A percentile compares a stretch with the other conserved stretches of the same genome.
Evolutionary conservation across 2,797 vertebrate species (phyloP).

Genomic region (Garrulus glandarius): DNA sequence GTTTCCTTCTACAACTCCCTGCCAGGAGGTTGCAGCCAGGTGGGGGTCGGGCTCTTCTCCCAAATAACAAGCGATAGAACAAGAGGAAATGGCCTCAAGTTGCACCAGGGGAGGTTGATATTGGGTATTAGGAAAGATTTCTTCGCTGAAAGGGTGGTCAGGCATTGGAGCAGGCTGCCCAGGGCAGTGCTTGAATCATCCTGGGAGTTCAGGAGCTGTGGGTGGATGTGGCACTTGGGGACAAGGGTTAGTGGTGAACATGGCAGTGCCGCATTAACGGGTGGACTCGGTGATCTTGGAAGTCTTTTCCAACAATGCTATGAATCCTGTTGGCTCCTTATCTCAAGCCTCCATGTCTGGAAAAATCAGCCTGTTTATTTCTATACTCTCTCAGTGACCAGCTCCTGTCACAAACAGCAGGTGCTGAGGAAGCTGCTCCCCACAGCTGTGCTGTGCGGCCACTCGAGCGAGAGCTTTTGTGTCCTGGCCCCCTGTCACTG

Average conservation of each 20-base stretch:
- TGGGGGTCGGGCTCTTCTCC: background rate
- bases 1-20: background rate
- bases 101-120: background rate
- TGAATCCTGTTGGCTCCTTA: background rate
- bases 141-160: background rate
- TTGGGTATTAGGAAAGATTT: background rate
- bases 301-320: fast-evolving
- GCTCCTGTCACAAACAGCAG: background rate
- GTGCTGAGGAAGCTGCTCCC: background rate
- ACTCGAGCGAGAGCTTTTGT: fast-evolving
- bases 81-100: background rate
- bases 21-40: background rate
- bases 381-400: background rate
- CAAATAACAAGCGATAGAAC: fast-evolving
- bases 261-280: fast-evolving
- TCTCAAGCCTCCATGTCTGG: background rate
- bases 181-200: background rate
- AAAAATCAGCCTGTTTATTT: background rate
- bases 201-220: fast-evolving
- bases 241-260: fast-evolving
- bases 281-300: fast-evolving
- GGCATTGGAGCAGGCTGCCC: background rate
- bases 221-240: background rate
- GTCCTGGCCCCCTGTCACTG: background rate
- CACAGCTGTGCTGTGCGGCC: background rate